A percentile compares a stretch with the other conserved stretches of the same genome.
Conservation (phyloP, 1,140 invertebrate species). For the Cylas formicarius region DNA sequence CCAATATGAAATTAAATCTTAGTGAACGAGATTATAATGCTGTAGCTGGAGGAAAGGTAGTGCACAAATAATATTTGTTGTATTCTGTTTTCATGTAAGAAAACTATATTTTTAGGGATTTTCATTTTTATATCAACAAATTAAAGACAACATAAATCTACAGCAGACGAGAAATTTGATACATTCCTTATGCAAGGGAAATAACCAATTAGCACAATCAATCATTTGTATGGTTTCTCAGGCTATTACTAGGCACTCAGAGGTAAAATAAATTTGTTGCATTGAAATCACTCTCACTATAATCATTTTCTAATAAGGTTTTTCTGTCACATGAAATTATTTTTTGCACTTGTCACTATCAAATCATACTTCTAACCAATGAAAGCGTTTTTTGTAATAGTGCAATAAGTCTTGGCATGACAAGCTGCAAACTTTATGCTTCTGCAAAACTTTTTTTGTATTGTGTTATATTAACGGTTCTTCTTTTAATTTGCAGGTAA, state of each 20-base stretch:
- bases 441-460: too few relatives aligned
- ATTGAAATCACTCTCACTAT: too few relatives aligned
- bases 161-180: conserved; percentile 88
- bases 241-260: conserved; percentile 81
- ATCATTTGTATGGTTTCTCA: conserved; percentile 82
- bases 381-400: too few relatives aligned
- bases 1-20: conserved; percentile 66
- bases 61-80: conserved; percentile 42
- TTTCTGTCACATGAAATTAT: too few relatives aligned
- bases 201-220: conserved; percentile 75
- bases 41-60: conserved; percentile 69
- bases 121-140: conserved; percentile 90
- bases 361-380: too few relatives aligned
- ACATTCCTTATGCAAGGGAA: conserved; percentile 83
- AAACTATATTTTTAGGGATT: conserved; percentile 63
- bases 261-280: conserved; percentile 52
- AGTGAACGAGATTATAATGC: conserved; percentile 72
- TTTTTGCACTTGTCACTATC: too few relatives aligned
- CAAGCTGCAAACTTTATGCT: too few relatives aligned
- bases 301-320: too few relatives aligned
- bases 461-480: too few relatives aligned
- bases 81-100: conserved; percentile 10
- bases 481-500: conserved; percentile 18
- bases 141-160: conserved; percentile 85
- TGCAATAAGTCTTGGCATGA: too few relatives aligned